Evolutionary conservation across 2,888 invertebrate genomes (phyloP).

Genomic region (Osedax fenrisi): DNA sequence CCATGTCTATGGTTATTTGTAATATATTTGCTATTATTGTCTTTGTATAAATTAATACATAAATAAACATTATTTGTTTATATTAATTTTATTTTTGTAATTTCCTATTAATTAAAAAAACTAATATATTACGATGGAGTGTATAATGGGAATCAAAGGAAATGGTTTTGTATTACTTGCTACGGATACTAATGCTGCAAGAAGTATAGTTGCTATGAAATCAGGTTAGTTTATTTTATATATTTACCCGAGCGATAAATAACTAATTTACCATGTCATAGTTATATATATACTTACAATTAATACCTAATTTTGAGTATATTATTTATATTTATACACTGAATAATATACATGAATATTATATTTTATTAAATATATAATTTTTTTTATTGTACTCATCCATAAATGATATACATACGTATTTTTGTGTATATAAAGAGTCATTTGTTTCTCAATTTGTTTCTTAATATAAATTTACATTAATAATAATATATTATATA

Average conservation of each 20-base stretch:
- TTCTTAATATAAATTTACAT: too few species aligned
- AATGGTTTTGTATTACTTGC: conserved; percentile 37
- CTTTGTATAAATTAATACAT: too few species aligned
- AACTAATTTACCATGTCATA: conserved; percentile 3
- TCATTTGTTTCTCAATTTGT: too few species aligned
- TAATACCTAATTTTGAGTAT: too few species aligned
- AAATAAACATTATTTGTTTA: too few species aligned
- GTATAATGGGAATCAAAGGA: conserved; percentile 36
- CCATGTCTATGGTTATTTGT: too few species aligned
- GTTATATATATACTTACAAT: neutral
- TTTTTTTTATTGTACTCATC: neutral
- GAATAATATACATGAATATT: neutral
- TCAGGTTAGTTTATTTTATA: conserved; percentile 30
- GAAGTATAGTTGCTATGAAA: conserved; percentile 37
- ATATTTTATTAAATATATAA: neutral
- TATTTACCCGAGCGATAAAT: neutral
- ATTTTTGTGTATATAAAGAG: too few species aligned
- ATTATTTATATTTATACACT: neutral
- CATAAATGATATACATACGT: too few species aligned
- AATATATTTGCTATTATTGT: too few species aligned
- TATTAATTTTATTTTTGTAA: too few species aligned
- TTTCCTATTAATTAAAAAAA: too few species aligned
- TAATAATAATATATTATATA: too few species aligned
- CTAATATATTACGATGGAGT: conserved; percentile 33
- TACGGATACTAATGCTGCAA: conserved; percentile 33